Evolutionary conservation across 2,113 vertebrate genomes (phyloP).

Genomic region (Callaeas wilsoni): DNA sequence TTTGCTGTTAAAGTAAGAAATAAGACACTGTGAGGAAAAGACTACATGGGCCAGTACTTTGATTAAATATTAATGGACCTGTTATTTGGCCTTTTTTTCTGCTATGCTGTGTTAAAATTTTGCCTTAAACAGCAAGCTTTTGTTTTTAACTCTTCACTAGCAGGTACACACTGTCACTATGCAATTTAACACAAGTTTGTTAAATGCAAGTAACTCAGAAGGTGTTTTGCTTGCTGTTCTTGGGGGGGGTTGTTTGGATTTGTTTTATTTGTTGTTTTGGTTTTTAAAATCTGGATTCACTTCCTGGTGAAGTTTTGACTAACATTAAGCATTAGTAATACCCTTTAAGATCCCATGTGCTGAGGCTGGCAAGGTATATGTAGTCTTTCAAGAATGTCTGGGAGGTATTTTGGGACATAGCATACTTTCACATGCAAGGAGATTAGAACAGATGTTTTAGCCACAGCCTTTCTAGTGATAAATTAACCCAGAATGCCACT

Average conservation of each 20-base stretch:
- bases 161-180: slow-evolving; percentile 57
- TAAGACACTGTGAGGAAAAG: slow-evolving; percentile 10
- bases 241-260: background rate
- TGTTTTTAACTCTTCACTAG: slow-evolving; percentile 36
- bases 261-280: background rate
- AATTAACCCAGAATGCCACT: background rate
- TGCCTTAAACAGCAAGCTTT: slow-evolving; percentile 52
- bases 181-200: slow-evolving; percentile 52
- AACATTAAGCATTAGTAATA: background rate
- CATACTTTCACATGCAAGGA: background rate
- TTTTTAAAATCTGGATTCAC: background rate
- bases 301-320: slow-evolving; percentile 41
- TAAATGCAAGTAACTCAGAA: background rate
- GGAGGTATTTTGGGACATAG: background rate
- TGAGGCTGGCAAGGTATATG: slow-evolving; percentile 12
- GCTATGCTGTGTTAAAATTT: slow-evolving; percentile 37
- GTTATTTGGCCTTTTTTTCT: slow-evolving; percentile 1
- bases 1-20: background rate
- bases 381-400: background rate
- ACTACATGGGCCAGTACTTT: slow-evolving; percentile 33
- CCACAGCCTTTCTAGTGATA: slow-evolving; percentile 4
- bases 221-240: background rate
- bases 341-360: background rate
- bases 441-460: background rate
- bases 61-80: background rate